Evolutionary conservation across 2,113 vertebrate species (phyloP), one percentile per base, ranked within the genome.

Genomic region (Martes martes): DNA sequence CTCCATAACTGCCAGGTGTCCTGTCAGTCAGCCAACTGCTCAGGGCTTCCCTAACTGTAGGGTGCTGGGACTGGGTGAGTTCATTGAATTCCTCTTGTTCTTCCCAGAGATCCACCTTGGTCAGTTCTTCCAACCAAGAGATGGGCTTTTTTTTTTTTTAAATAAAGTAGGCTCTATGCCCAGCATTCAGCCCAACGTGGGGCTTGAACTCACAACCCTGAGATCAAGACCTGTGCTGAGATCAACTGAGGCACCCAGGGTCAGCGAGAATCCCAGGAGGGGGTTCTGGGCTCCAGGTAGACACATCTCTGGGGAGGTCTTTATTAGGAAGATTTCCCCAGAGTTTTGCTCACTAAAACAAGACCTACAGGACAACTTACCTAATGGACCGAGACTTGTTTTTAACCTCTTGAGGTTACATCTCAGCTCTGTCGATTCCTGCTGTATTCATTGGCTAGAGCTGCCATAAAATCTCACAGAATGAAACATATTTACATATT

Each of bases 1-100:
- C 63, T 83, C 73, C 31, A 87, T 97, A 97, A 96, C 76, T 65
- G 15, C 33, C 36, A 3, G 96, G 50, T 96, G 11, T 88, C 95
- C 97, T 97, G 76, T 85, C 71, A 52, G 11, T 50, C 45, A 28
- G 31, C 92, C 45, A 69, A 26, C 71, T 59, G 33, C 80, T 82
- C 85, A 81, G 28, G 87, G 85, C 42, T 76, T 96, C 89, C 98
- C 45, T 45, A 69, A 78, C 61, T 26, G 83, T 61, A 31, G 28
- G 31, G 93, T 86, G 78, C 69, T 50, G 16, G 36, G 21, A 59
- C 16, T 26, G 61, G 78, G 19, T 19, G 23, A 74, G 61, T 39
- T 94, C 80, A 79, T 0, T 45, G 76, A 92, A 85, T 86, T 7
- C 50, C 85, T 97, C 97, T 91, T 82, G 39, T 39, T 94, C 90